These are phyloP conservation scores for Aurelia aurita complex sp. Pacific DNA, from an alignment of 30 jellyfish, hydroid and myxozoan species.

Conservation along the genomic window DNA sequence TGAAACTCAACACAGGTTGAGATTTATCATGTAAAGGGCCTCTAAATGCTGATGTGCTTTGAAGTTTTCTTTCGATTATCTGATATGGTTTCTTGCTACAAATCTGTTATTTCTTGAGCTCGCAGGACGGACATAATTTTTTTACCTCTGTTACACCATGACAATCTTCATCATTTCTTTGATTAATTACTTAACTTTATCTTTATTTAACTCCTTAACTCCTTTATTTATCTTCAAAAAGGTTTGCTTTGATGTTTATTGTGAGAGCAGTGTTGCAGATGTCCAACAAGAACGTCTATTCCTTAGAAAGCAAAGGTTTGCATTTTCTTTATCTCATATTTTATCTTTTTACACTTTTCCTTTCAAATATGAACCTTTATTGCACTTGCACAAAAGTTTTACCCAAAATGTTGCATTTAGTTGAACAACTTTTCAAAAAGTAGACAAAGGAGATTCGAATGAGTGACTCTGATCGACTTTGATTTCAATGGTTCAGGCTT, in stretches of 20 bases:
- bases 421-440: not conserved
- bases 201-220: no score
- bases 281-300: constrained; percentile 37
- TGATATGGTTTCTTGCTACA: no score
- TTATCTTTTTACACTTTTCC: not conserved
- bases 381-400: not conserved
- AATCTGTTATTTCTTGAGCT: no score
- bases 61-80: no score
- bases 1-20: no score
- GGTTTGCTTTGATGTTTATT: constrained; percentile 72
- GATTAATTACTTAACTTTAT: not conserved
- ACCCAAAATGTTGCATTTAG: not conserved
- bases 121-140: no score
- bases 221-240: not conserved
- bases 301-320: constrained; percentile 51
- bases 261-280: constrained; percentile 53
- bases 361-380: not conserved
- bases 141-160: not conserved
- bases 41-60: no score
- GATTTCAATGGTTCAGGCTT: no score
- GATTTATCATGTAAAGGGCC: no score
- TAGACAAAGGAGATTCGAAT: no score
- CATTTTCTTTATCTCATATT: not conserved
- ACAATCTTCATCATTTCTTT: not conserved
- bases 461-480: no score